phyloP scores from a whole-genome alignment of 1,140 invertebrate species.

The Megathymus violae region DNA sequence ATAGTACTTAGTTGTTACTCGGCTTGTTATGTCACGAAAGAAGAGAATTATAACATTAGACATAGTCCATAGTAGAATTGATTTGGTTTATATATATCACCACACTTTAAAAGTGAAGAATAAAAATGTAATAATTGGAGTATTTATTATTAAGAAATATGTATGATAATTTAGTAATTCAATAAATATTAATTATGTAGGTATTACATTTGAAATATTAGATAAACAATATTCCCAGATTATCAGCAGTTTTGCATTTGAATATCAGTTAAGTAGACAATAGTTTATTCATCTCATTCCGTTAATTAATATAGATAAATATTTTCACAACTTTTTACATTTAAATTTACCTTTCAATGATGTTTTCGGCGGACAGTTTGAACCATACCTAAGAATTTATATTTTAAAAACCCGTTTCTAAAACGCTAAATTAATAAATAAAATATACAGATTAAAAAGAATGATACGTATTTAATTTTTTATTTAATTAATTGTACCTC shows the following conservation, averaged over 20 bases:
- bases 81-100: no score
- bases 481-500: neutral
- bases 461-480: neutral
- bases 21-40: no score
- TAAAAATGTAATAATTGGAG: no score
- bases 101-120: no score
- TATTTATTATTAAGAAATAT: no score
- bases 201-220: no score
- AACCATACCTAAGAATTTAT: neutral
- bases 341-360: neutral
- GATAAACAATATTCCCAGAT: no score
- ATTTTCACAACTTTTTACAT: constrained; percentile 3
- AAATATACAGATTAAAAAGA: neutral
- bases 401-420: no score
- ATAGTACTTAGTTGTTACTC: no score
- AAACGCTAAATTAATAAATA: neutral
- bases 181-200: neutral
- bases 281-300: constrained; percentile 34
- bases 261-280: constrained; percentile 25
- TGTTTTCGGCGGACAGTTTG: neutral
- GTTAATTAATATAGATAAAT: constrained; percentile 24
- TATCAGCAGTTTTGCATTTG: constrained; percentile 32
- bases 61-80: no score
- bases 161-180: no score
- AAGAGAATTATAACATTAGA: no score